A percentile compares a stretch with the other conserved stretches of the same genome.
Evolutionary conservation across 2,113 vertebrate species (phyloP).

Genomic region (Garra rufa): DNA sequence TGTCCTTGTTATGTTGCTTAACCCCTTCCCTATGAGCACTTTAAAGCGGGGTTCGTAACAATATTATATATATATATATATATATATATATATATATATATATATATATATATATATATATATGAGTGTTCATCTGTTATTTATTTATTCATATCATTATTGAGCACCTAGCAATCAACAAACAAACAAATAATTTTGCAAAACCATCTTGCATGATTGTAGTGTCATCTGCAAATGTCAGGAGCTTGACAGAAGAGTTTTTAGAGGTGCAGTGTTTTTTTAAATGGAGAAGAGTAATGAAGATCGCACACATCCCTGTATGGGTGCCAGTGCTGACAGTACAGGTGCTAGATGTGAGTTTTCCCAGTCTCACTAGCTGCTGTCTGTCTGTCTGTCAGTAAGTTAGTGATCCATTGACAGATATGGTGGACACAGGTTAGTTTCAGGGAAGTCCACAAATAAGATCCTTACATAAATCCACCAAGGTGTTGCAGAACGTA

Average conservation of each 20-base stretch:
- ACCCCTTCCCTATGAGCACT: too few species aligned
- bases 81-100: too few species aligned
- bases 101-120: too few species aligned
- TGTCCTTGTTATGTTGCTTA: too few species aligned
- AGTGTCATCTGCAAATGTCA: background rate
- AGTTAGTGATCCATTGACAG: background rate
- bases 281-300: background rate
- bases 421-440: background rate
- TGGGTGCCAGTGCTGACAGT: background rate
- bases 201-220: background rate
- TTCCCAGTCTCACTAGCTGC: background rate
- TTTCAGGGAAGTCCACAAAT: background rate
- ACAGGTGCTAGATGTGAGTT: background rate
- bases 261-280: background rate
- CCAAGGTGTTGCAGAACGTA: background rate
- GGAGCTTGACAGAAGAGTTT: background rate
- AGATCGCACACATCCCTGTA: background rate
- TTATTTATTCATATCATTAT: too few species aligned
- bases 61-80: too few species aligned
- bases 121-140: too few species aligned
- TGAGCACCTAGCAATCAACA: too few species aligned
- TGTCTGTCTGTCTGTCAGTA: background rate
- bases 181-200: too few species aligned
- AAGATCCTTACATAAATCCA: background rate
- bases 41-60: too few species aligned